Percentiles rank a stretch among this genome's conserved stretches.
phyloP scores from a whole-genome alignment of 2,797 vertebrate genomes.

The Lacerta viridis region DNA sequence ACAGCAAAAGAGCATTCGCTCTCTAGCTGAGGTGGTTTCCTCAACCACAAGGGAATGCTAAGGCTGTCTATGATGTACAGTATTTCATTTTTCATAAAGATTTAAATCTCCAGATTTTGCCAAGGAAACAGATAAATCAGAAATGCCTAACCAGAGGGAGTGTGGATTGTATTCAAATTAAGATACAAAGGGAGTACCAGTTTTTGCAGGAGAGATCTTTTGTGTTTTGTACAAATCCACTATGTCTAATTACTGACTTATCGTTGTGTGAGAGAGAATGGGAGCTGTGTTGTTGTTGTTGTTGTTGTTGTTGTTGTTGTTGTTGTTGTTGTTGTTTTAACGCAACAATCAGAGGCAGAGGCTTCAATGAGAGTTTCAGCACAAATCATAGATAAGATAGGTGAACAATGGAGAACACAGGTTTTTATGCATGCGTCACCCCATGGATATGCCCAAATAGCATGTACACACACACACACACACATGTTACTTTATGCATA shows the following conservation, averaged over 20 bases:
- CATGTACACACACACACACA: too few relatives aligned
- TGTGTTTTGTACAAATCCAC: neutral
- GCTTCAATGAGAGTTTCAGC: neutral
- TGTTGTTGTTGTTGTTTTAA: neutral
- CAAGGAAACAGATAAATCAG: conserved; percentile 26
- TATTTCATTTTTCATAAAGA: conserved; percentile 17
- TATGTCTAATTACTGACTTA: conserved; percentile 18
- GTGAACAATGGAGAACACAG: neutral
- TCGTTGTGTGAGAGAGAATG: neutral
- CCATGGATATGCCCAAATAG: neutral
- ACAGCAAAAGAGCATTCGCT: conserved; percentile 8
- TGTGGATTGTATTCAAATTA: neutral
- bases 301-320: too few relatives aligned
- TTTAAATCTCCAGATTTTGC: conserved; percentile 11
- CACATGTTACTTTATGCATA: neutral
- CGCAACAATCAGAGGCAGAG: neutral
- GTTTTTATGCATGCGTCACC: neutral
- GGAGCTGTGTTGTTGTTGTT: neutral
- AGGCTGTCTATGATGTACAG: conserved; percentile 15
- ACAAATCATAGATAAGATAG: conserved; percentile 27
- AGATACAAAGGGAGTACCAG: neutral
- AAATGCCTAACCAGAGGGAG: neutral
- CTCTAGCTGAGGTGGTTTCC: conserved; percentile 2
- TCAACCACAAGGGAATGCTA: conserved; percentile 2
- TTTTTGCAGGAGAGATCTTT: neutral